Percentiles rank a stretch among this genome's conserved stretches.
These are phyloP conservation scores for Rhyacophila brunnea DNA, from an alignment of 1,140 invertebrate species.

Conservation along the genomic window DNA sequence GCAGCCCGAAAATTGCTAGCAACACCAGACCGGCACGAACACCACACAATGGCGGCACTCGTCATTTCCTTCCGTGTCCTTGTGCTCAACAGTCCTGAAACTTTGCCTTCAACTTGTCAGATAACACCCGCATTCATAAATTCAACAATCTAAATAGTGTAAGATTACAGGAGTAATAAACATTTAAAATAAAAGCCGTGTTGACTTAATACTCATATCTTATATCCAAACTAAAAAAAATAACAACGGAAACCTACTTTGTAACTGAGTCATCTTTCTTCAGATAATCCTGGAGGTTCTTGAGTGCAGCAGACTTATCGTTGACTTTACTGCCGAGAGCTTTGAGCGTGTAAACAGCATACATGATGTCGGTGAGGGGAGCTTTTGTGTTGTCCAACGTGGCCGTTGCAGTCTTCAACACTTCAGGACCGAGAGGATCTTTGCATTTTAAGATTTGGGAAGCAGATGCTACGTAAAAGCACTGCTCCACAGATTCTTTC, in stretches of 20 bases:
- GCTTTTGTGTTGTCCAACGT: constrained; percentile 45
- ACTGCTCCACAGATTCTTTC: constrained; percentile 41
- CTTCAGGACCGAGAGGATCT: constrained; percentile 44
- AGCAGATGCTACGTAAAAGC: constrained; percentile 47
- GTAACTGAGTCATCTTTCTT: constrained; percentile 76
- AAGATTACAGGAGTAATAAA: no score
- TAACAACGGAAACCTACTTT: constrained; percentile 55
- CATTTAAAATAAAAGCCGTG: no score
- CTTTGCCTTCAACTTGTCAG: no score
- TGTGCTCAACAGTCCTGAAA: no score
- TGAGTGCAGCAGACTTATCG: constrained; percentile 60
- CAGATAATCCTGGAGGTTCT: constrained; percentile 64
- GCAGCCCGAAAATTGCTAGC: no score
- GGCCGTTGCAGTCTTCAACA: constrained; percentile 38
- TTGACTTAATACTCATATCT: no score
- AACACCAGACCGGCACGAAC: no score
- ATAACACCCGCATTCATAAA: no score
- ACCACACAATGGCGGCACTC: no score
- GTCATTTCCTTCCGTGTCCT: no score
- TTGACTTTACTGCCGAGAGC: constrained; percentile 45
- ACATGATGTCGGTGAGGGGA: constrained; percentile 44
- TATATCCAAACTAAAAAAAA: constrained; percentile 3
- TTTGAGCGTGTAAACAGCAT: constrained; percentile 46
- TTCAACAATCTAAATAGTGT: no score
- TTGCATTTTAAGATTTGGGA: constrained; percentile 42